phyloP scores from a whole-genome alignment of 2,797 vertebrate species.

The Philypnodon macrostomus region DNA sequence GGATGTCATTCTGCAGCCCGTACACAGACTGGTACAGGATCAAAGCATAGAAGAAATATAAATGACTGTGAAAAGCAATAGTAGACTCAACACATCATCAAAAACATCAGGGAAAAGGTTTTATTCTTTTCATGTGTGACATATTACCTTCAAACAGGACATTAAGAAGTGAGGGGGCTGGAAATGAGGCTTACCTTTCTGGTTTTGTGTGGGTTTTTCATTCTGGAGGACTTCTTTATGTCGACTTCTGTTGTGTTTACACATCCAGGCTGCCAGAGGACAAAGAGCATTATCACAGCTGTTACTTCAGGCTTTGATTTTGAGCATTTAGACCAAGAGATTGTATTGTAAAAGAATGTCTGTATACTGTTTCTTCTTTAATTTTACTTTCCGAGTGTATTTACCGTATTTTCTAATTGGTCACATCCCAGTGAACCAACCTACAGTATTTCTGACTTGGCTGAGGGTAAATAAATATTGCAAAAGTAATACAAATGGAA shows the following conservation, averaged over 20 bases:
- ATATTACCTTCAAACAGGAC: conserved; percentile 13
- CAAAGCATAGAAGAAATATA: neutral
- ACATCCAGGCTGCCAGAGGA: conserved; percentile 86
- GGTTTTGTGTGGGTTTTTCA: conserved; percentile 98
- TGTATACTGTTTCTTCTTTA: no score
- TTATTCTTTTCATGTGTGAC: conserved; percentile 2
- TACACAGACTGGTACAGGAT: conserved; percentile 85
- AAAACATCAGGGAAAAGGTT: neutral
- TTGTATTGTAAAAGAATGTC: no score
- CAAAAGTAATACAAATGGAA: no score
- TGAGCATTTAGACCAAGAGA: no score
- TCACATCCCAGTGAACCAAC: neutral
- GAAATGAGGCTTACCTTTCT: conserved; percentile 84
- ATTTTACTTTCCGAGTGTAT: no score
- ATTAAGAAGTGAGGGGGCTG: neutral
- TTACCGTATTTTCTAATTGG: no score
- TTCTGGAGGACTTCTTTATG: conserved; percentile 98
- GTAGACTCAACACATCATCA: neutral
- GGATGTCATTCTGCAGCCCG: conserved; percentile 93
- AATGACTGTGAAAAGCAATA: conserved; percentile 1
- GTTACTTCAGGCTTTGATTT: conserved; percentile 14
- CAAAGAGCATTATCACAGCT: neutral
- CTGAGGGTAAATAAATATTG: no score
- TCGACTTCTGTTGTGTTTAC: conserved; percentile 98
- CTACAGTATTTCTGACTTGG: no score